A percentile compares a stretch with the other conserved stretches of the same genome.
Evolutionary conservation across 30 jellyfish, hydroid and myxozoan genomes (phyloP).

Genomic region (Aurelia coerulea): DNA sequence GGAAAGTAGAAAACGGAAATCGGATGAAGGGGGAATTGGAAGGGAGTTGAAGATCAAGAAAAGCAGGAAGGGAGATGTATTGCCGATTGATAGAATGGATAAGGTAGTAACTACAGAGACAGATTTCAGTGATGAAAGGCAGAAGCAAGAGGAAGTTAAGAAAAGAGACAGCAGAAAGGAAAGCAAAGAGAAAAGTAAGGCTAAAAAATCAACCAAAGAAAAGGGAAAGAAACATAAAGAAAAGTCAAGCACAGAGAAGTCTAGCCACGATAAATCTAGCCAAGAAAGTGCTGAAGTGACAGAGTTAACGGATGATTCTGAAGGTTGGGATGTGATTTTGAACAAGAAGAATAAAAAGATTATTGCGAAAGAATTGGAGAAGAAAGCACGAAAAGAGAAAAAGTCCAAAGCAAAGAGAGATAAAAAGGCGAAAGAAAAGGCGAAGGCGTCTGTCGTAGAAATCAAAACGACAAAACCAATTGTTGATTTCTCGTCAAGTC

Average conservation of each 20-base stretch:
- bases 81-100: not conserved
- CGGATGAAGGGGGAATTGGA: conserved; percentile 11
- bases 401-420: not conserved
- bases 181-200: conserved; percentile 27
- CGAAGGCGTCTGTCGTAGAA: conserved; percentile 33
- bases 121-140: conserved; percentile 8
- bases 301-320: not conserved
- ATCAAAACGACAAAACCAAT: conserved; percentile 16
- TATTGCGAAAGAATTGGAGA: conserved; percentile 3
- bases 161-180: conserved; percentile 3
- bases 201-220: conserved; percentile 24
- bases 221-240: conserved; percentile 44
- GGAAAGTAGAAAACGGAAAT: conserved; percentile 27
- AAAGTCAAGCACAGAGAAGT: not conserved
- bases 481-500: conserved; percentile 55
- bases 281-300: not conserved
- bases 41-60: conserved; percentile 12
- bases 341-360: conserved; percentile 11
- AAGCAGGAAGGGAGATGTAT: not conserved
- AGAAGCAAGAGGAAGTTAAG: not conserved
- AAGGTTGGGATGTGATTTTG: not conserved
- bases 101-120: not conserved
- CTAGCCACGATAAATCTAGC: not conserved
- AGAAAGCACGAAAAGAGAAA: conserved; percentile 17
- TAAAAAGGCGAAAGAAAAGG: not conserved